Percentiles rank a stretch among this genome's conserved stretches.
Conservation (phyloP, 2,113 vertebrate genomes). For the Chelonoidis abingdonii region DNA sequence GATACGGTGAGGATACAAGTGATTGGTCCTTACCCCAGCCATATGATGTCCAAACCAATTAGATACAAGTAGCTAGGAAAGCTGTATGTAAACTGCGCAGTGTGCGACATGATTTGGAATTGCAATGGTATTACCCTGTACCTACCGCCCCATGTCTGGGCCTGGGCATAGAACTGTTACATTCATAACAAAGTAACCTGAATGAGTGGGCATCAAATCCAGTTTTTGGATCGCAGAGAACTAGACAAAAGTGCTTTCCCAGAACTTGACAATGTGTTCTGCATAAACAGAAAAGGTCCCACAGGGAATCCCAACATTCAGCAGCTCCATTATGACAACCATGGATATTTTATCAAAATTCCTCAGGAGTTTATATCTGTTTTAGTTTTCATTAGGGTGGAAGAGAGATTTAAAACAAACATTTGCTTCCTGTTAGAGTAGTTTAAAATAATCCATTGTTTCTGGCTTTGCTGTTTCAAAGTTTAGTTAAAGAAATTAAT, state of each 20-base stretch:
- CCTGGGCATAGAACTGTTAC: not conserved
- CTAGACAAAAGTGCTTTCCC: not conserved
- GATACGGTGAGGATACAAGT: too few species aligned
- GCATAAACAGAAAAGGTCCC: not conserved
- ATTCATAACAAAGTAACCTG: not conserved
- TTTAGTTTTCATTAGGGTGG: constrained; percentile 18
- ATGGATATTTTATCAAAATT: constrained; percentile 33
- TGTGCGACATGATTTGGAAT: not conserved
- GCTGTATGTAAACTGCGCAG: not conserved
- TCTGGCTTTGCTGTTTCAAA: constrained; percentile 36
- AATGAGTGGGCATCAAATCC: not conserved
- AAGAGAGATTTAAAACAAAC: constrained; percentile 63
- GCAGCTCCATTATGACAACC: constrained; percentile 24
- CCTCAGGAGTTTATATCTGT: constrained; percentile 2
- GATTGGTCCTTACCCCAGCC: too few species aligned
- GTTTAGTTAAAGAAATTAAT: constrained; percentile 44
- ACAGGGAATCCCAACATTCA: not conserved
- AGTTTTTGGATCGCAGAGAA: not conserved
- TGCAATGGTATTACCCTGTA: not conserved
- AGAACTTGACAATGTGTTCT: not conserved
- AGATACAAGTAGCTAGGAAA: not conserved
- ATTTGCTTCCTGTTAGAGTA: constrained; percentile 62
- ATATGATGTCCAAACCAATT: too few species aligned
- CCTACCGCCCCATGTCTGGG: not conserved
- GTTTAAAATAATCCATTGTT: constrained; percentile 46